Conservation (phyloP, 2,888 invertebrate genomes). For the Tricholauxania praeusta region DNA sequence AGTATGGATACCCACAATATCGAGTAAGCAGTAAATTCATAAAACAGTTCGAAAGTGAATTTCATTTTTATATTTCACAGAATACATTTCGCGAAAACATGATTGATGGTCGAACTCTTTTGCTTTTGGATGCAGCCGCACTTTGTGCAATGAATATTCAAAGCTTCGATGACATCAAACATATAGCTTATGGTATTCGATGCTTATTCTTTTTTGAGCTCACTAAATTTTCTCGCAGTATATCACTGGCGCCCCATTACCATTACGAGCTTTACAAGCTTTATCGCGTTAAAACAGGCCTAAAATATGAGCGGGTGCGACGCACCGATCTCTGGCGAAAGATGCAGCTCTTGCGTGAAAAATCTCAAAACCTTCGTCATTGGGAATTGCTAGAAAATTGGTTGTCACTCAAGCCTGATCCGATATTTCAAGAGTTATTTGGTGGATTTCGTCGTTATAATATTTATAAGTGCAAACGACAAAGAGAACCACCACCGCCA, state of each 20-base stretch:
- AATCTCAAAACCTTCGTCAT: slow-evolving; percentile 68
- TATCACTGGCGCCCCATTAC: slow-evolving; percentile 68
- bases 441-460: slow-evolving; percentile 52
- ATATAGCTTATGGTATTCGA: slow-evolving; percentile 64
- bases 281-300: slow-evolving; percentile 70
- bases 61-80: slow-evolving; percentile 43
- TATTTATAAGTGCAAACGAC: slow-evolving; percentile 35
- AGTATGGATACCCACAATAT: slow-evolving; percentile 70
- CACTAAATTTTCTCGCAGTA: slow-evolving; percentile 66
- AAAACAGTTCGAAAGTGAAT: too few species aligned
- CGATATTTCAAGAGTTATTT: slow-evolving; percentile 51
- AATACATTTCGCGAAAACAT: slow-evolving; percentile 68
- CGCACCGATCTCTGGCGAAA: slow-evolving; percentile 70
- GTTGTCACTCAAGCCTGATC: slow-evolving; percentile 45
- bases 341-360: slow-evolving; percentile 70
- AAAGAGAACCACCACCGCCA: slow-evolving; percentile 17
- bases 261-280: slow-evolving; percentile 70
- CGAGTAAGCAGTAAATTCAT: slow-evolving; percentile 60
- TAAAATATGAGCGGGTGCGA: slow-evolving; percentile 68
- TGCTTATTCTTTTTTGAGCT: slow-evolving; percentile 68
- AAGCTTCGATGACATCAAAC: slow-evolving; percentile 68
- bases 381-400: slow-evolving; percentile 69
- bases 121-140: slow-evolving; percentile 69
- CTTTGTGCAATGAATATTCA: slow-evolving; percentile 69
- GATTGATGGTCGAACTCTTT: slow-evolving; percentile 68